These are phyloP conservation scores for Sebastes minor DNA, from an alignment of 2,797 vertebrate species.

Conservation along the genomic window DNA sequence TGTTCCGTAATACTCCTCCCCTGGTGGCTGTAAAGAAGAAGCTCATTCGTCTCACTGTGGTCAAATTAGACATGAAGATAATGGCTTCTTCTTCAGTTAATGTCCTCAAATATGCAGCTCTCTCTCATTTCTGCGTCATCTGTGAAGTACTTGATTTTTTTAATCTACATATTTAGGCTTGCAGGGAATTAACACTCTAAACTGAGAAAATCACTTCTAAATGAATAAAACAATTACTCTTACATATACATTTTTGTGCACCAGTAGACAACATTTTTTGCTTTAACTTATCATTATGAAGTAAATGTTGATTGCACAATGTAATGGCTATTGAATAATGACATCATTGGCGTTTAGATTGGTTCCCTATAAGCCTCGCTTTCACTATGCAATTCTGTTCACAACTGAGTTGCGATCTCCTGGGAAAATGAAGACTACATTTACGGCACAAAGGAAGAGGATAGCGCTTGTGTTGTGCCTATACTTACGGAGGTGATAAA, in stretches of 20 bases:
- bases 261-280: no score
- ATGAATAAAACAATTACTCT: neutral
- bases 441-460: neutral
- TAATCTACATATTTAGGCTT: neutral
- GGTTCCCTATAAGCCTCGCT: neutral
- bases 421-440: neutral
- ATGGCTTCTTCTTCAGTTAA: neutral
- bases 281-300: neutral
- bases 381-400: neutral
- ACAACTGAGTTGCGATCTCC: rapidly evolving
- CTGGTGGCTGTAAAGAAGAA: constrained; percentile 27
- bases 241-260: neutral
- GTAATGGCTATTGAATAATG: neutral
- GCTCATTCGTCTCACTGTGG: constrained; percentile 36
- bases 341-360: neutral
- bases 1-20: constrained; percentile 15
- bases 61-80: constrained; percentile 21
- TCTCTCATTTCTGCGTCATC: neutral
- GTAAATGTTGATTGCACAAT: neutral
- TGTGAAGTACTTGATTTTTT: neutral
- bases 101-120: neutral
- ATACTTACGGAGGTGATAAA: neutral
- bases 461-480: neutral
- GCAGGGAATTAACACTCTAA: neutral
- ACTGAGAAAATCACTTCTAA: neutral